These are phyloP conservation scores for Drosophila kurseongensis DNA, from an alignment of 1,140 invertebrate species.

Conservation along the genomic window DNA sequence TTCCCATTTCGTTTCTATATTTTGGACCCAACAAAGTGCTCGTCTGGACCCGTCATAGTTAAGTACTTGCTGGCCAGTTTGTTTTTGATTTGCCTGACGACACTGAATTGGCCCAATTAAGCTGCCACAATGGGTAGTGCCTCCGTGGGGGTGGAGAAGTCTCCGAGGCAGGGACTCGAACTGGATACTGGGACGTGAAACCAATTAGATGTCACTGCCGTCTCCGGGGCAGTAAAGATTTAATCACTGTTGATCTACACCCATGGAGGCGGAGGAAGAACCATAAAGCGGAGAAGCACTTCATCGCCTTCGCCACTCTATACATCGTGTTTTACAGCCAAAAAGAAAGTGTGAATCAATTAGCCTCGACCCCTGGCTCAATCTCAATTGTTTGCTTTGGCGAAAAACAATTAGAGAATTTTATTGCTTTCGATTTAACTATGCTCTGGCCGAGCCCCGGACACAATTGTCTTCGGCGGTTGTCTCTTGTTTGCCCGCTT, in stretches of 20 bases:
- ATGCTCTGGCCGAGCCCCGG: background rate
- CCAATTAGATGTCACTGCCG: slow-evolving; percentile 56
- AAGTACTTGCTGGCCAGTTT: slow-evolving; percentile 42
- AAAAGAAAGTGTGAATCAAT: slow-evolving; percentile 83
- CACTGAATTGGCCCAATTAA: slow-evolving; percentile 54
- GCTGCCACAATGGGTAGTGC: slow-evolving; percentile 42
- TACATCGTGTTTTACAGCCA: slow-evolving; percentile 79
- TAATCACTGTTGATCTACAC: slow-evolving; percentile 65
- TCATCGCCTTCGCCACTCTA: slow-evolving; percentile 21
- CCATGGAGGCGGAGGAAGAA: background rate
- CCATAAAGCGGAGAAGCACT: slow-evolving; percentile 33
- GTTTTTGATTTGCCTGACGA: slow-evolving; percentile 43
- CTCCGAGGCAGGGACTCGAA: background rate
- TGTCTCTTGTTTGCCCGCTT: slow-evolving; percentile 29
- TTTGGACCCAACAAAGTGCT: slow-evolving; percentile 29
- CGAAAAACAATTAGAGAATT: slow-evolving; percentile 78
- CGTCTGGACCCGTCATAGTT: slow-evolving; percentile 21
- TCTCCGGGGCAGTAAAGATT: slow-evolving; percentile 63
- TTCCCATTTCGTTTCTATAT: background rate
- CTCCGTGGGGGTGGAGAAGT: background rate
- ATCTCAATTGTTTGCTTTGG: slow-evolving; percentile 75
- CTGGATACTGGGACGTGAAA: slow-evolving; percentile 25
- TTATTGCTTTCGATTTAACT: slow-evolving; percentile 75
- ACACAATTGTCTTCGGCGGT: slow-evolving; percentile 26
- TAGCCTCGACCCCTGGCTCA: slow-evolving; percentile 53